A percentile compares a stretch with the other conserved stretches of the same genome.
Evolutionary conservation across 2,113 vertebrate genomes (phyloP).

Genomic region (Aythya baeri): DNA sequence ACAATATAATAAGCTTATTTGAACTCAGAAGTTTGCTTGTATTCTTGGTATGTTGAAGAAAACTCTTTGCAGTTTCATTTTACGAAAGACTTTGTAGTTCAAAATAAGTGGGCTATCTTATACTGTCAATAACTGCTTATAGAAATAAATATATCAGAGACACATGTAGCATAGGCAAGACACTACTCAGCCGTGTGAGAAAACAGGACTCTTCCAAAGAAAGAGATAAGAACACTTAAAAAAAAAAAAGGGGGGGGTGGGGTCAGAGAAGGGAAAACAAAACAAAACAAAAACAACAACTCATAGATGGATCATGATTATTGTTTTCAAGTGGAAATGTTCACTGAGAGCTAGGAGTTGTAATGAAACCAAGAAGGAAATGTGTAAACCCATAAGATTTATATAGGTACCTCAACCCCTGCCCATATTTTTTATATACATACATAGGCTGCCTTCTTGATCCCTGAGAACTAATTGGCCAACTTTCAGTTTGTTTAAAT

Average conservation of each 20-base stretch:
- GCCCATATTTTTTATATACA: neutral
- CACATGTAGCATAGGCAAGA: neutral
- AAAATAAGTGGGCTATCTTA: neutral
- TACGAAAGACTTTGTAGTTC: neutral
- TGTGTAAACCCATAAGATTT: neutral
- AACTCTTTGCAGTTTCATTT: neutral
- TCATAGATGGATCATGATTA: neutral
- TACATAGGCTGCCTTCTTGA: neutral
- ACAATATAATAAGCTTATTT: neutral
- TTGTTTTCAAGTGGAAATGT: neutral
- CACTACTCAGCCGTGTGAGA: neutral
- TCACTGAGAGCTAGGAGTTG: neutral
- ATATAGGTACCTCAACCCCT: neutral
- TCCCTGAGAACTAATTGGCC: neutral
- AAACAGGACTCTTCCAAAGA: neutral
- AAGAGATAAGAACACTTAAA: neutral
- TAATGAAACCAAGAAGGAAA: neutral
- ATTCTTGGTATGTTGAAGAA: neutral
- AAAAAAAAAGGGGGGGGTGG: no score
- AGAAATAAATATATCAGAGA: neutral
- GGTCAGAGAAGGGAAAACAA: neutral
- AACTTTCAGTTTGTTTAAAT: accelerated
- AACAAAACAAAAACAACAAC: neutral
- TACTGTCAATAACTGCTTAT: neutral
- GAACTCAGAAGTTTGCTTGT: neutral